Percentiles rank a stretch among this genome's conserved stretches.
Evolutionary conservation across 2,888 invertebrate species (phyloP).

Genomic region (Dermolepida albohirtum): DNA sequence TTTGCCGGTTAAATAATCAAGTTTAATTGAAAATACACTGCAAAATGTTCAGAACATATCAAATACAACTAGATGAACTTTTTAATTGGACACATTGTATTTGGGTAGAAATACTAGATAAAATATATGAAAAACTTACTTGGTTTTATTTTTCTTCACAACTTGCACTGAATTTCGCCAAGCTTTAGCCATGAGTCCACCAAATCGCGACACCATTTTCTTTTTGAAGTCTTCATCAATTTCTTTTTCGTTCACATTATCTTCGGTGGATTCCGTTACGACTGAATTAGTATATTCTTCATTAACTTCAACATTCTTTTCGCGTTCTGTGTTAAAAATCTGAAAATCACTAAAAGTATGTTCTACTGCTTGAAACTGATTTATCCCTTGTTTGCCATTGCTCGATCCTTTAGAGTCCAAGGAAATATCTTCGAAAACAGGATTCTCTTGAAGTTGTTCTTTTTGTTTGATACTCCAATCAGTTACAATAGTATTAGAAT

Average conservation of each 20-base stretch:
- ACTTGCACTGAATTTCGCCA: constrained; percentile 44
- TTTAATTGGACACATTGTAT: too few relatives aligned
- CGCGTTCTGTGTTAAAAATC: constrained; percentile 12
- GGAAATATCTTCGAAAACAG: constrained; percentile 51
- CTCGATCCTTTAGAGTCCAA: constrained; percentile 44
- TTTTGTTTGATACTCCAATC: constrained; percentile 57
- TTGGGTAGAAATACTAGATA: too few relatives aligned
- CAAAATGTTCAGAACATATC: too few relatives aligned
- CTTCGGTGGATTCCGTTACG: constrained; percentile 17
- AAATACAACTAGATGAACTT: too few relatives aligned
- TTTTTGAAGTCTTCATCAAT: constrained; percentile 49
- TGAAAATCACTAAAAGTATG: constrained; percentile 21
- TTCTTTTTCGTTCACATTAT: constrained; percentile 47
- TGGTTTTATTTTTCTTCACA: constrained; percentile 35
- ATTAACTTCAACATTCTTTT: not conserved
- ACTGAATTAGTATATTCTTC: not conserved
- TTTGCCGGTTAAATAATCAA: too few relatives aligned
- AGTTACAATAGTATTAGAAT: constrained; percentile 62
- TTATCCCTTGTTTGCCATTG: constrained; percentile 10
- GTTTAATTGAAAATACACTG: too few relatives aligned
- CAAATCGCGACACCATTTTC: constrained; percentile 50
- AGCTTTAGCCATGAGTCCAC: constrained; percentile 51
- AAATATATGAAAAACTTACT: constrained; percentile 23
- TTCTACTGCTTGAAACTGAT: constrained; percentile 1
- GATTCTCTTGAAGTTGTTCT: constrained; percentile 38